Evolutionary conservation across 92 coral and sea anemone species (phyloP).

Genomic region (Porites divaricata): DNA sequence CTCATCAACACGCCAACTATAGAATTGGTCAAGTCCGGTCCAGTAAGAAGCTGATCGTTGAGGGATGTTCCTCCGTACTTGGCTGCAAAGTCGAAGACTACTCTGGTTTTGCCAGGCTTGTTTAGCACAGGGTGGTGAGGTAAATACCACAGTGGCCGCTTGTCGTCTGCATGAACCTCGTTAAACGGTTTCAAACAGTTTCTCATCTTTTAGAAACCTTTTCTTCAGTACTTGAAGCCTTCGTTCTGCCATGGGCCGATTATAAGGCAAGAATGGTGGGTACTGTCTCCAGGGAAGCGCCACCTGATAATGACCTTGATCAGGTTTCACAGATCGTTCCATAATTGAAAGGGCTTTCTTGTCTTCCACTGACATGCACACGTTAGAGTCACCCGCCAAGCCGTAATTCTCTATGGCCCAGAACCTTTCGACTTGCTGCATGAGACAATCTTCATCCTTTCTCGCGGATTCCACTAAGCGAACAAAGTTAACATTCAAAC

Average conservation of each 20-base stretch:
- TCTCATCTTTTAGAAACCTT: slow-evolving; percentile 23
- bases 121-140: slow-evolving; percentile 61
- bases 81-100: slow-evolving; percentile 16
- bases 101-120: slow-evolving; percentile 28
- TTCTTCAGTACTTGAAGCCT: slow-evolving; percentile 21
- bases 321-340: slow-evolving; percentile 15
- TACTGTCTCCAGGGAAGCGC: slow-evolving; percentile 38
- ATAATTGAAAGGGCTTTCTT: slow-evolving; percentile 27
- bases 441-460: neutral
- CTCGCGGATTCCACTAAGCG: neutral
- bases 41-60: slow-evolving; percentile 17
- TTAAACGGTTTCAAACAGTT: slow-evolving; percentile 29
- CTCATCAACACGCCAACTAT: slow-evolving; percentile 38
- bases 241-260: slow-evolving; percentile 37
- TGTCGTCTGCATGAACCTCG: neutral
- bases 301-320: slow-evolving; percentile 48
- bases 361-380: slow-evolving; percentile 24
- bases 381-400: neutral
- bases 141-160: slow-evolving; percentile 45
- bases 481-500: neutral
- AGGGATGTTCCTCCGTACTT: slow-evolving; percentile 24
- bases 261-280: slow-evolving; percentile 22
- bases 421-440: slow-evolving; percentile 7
- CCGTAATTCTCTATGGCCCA: slow-evolving; percentile 1
- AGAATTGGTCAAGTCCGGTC: slow-evolving; percentile 40